Percentiles rank a stretch among this genome's conserved stretches.
Conservation (phyloP, 1,140 invertebrate genomes). For the Euglossa dilemma region DNA sequence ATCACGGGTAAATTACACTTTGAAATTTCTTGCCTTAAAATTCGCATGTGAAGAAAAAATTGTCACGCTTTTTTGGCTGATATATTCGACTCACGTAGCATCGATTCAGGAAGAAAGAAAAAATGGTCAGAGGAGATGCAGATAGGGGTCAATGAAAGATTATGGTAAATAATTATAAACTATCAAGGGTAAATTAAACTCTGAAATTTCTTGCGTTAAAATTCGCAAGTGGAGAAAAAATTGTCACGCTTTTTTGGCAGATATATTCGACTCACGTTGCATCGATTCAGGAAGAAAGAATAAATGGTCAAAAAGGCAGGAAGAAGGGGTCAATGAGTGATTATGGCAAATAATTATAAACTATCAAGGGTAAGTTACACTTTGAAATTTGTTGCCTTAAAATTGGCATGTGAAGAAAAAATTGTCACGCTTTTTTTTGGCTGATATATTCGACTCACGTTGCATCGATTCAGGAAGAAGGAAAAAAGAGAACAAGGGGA, state of each 20-base stretch:
- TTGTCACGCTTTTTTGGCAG: neutral
- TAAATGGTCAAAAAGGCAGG: too few species aligned
- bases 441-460: neutral
- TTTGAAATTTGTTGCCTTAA: neutral
- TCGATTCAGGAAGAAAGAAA: neutral
- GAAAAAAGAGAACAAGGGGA: neutral
- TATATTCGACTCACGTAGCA: neutral
- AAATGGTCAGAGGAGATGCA: neutral
- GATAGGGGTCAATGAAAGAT: neutral
- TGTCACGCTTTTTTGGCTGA: neutral
- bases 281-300: neutral
- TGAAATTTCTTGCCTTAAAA: neutral
- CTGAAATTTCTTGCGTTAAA: neutral
- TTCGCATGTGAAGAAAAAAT: neutral
- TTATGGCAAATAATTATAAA: too few species aligned
- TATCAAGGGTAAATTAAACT: neutral
- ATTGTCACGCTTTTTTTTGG: neutral
- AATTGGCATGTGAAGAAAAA: too few species aligned
- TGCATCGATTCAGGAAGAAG: neutral
- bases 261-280: neutral
- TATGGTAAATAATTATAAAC: too few species aligned
- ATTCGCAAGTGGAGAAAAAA: too few species aligned
- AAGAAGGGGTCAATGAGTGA: neutral
- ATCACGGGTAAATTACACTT: neutral
- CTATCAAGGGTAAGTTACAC: neutral